Percentiles rank a stretch among this genome's conserved stretches.
Evolutionary conservation across 1,140 invertebrate genomes (phyloP).

Genomic region (Aphis gossypii): DNA sequence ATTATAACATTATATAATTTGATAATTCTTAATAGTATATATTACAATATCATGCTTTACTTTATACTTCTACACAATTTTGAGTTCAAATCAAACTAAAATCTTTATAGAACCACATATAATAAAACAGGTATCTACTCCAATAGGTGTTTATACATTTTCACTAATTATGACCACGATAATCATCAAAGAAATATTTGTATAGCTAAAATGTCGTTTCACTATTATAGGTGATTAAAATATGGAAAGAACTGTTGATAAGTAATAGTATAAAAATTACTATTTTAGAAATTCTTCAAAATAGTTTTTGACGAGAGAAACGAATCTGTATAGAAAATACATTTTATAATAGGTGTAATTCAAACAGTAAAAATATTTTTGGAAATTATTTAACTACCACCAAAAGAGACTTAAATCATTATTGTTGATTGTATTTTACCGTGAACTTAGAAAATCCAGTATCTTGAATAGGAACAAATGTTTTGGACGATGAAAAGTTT

Average conservation of each 20-base stretch:
- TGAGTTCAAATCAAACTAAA: neutral
- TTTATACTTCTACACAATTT: neutral
- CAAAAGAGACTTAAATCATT: neutral
- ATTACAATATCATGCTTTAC: neutral
- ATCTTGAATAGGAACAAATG: neutral
- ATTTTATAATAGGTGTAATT: neutral
- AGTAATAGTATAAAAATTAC: neutral
- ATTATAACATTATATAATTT: too few species aligned
- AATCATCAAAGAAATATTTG: neutral
- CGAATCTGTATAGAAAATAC: neutral
- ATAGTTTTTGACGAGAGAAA: neutral
- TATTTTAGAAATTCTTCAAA: neutral
- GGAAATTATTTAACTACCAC: neutral
- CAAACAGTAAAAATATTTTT: neutral
- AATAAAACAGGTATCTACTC: neutral
- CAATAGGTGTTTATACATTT: neutral
- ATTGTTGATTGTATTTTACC: neutral
- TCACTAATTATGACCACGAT: neutral
- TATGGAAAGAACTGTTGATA: neutral
- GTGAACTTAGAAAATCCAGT: neutral
- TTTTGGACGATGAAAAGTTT: constrained; percentile 4
- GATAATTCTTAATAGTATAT: too few species aligned
- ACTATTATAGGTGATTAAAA: neutral
- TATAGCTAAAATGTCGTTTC: neutral
- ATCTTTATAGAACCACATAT: neutral